Base-by-base conservation (phyloP, 2,113 vertebrate species). In the Callorhinus ursinus region DNA sequence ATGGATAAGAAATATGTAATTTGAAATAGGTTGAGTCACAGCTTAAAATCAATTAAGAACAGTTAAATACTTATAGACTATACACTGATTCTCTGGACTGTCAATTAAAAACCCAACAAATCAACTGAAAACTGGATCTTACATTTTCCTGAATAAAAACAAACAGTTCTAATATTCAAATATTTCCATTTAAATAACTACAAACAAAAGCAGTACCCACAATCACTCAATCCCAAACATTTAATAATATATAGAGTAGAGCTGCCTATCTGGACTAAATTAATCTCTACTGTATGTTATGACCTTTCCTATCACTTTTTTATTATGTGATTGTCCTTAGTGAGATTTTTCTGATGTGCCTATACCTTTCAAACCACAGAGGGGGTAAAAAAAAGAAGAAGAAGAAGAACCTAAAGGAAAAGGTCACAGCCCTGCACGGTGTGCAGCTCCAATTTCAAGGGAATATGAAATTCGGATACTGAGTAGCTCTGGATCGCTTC, bases 381-480 rank as follows among this genome's bases (percentile, higher is more conserved):
- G 86, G 59, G 0, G 0, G 51, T 69, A 76, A 90, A 69, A 0
- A 0, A 86, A 65, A 31, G 46, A 46, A 55, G 14, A 55, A 55
- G 16, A 67, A 67, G 63, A 67, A 49, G 88, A 95, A 61, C 76
- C 33, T 84, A n/a, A 24, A 97, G 84, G 67, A 88, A 98, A 95
- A 98, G 96, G 93, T 98, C 97, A 98, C 46, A 94, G 94, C 74
- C 53, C 46, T 4, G 4, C 22, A n/a, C 2, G 42, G 76, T 42
- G 14, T 13, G 2, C 51, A 82, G 63, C 57, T 98, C 79, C 93
- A 72, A 82, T 98, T 98, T 98, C 96, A 97, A 92, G 90, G 59
- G 39, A 98, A 91, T 97, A 90, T 97, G 97, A 98, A 98, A 98
- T 97, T 97, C 80, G 96, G 95, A 79, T 26, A 24, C 65, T 96